Evolutionary conservation across 2,888 invertebrate genomes (phyloP), one percentile per base, ranked within the genome.

Genomic region (Drosophila eohydei): DNA sequence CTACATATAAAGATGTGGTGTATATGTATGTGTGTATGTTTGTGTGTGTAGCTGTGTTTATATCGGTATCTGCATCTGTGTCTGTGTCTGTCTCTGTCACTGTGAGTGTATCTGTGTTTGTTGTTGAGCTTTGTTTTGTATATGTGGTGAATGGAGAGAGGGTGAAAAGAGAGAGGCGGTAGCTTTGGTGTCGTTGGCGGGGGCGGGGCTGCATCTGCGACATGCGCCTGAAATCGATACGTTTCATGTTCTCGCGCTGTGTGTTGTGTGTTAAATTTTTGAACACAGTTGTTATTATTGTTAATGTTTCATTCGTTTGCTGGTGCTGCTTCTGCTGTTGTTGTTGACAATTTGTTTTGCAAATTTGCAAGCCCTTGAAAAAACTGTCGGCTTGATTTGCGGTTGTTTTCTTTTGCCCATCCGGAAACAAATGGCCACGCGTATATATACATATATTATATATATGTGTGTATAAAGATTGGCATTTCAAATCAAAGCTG

Each of bases 141-240:
- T 40, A 34, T 32, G 21, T 11, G 26, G 16, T 9, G 8, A 4
- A 16, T 14, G 4, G 9, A 28, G 5, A 0, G 9, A 12, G 3
- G 3, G 16, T 11, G 2, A 16, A 8, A n/a, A 7, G 32, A 3
- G 43, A 1, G 7, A 30, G 32, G 0, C 30, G 11, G 52, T 4
- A 7, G 21, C 40, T 26, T 3, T 7, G 28, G 38, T 44, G 32
- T 16, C 16, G 34, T 4, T 30, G n/a, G 28, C n/a, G 9, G 14
- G 32, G 30, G 32, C 14, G 40, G 32, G 41, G 43, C 65, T 73
- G 87, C 65, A 56, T 60, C 69, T 60, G 61, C 63, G 78, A 75
- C 86, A 85, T 65, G 80, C 69, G 87, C 81, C 67, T 84, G 87
- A 80, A 84, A 88, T 90, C 78, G 72, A 85, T 86, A 83, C 66